phyloP scores from a whole-genome alignment of 2,888 invertebrate species.

The Trichogramma evanescens region DNA sequence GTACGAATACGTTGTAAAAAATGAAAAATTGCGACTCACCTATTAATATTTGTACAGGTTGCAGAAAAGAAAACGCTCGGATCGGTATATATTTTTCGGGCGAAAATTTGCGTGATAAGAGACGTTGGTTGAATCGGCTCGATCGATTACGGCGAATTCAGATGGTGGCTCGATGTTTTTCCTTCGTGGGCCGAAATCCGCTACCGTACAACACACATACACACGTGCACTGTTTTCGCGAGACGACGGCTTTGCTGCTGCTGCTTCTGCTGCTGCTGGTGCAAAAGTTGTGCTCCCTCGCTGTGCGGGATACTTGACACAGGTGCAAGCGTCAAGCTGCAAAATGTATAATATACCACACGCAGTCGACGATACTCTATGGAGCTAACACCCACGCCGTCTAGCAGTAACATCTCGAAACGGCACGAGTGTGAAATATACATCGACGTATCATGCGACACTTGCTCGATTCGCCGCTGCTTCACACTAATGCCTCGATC shows the following conservation, averaged over 20 bases:
- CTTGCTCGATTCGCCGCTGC: no score
- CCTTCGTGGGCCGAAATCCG: not conserved
- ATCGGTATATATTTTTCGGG: no score
- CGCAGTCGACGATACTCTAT: not conserved
- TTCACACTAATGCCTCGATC: no score
- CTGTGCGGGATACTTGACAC: slow-evolving; percentile 15
- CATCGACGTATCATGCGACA: no score
- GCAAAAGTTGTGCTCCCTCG: not conserved
- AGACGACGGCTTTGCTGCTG: not conserved
- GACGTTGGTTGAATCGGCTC: no score
- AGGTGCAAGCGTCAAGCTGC: slow-evolving; percentile 10
- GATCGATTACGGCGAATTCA: no score
- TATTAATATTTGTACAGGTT: no score
- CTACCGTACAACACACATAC: not conserved
- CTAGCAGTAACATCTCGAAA: slow-evolving; percentile 14
- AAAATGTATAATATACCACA: not conserved
- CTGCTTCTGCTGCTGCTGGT: not conserved
- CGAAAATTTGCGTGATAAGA: no score
- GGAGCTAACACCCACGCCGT: slow-evolving; percentile 2
- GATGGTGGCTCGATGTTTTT: not conserved
- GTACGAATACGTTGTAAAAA: no score
- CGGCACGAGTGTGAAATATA: not conserved
- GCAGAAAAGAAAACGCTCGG: no score
- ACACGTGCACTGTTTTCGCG: not conserved
- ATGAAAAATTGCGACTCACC: no score